Conservation (phyloP, 2,888 invertebrate species). For the Scaptomyza cyrtandrae region DNA sequence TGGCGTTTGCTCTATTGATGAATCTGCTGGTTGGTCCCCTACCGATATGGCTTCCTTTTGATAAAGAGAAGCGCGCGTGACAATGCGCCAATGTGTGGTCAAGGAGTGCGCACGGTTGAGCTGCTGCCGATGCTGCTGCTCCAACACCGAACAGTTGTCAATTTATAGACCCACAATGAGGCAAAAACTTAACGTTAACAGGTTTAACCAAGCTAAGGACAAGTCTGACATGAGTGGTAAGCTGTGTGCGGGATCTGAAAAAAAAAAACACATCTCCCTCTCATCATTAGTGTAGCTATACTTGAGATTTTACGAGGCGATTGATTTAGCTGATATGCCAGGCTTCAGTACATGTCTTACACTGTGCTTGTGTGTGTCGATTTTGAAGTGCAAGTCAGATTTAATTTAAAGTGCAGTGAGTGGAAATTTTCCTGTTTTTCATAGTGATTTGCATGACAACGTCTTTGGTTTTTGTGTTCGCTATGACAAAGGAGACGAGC, state of each 20-base stretch:
- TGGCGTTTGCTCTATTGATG: slow-evolving; percentile 72
- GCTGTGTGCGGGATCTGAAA: slow-evolving; percentile 9
- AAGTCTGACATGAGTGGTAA: slow-evolving; percentile 64
- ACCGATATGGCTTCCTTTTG: background rate
- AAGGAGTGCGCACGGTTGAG: slow-evolving; percentile 77
- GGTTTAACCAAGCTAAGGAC: slow-evolving; percentile 77
- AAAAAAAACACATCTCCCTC: background rate
- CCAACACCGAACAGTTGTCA: slow-evolving; percentile 52
- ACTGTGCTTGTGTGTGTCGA: slow-evolving; percentile 4
- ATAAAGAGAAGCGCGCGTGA: slow-evolving; percentile 58
- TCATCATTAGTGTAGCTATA: slow-evolving; percentile 54
- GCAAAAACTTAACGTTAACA: slow-evolving; percentile 75
- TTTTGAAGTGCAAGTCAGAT: slow-evolving; percentile 8
- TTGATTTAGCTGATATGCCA: slow-evolving; percentile 43
- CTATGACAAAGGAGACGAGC: background rate
- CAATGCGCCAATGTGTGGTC: slow-evolving; percentile 78
- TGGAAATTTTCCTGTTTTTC: slow-evolving; percentile 20
- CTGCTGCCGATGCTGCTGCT: slow-evolving; percentile 36
- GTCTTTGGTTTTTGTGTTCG: slow-evolving; percentile 1
- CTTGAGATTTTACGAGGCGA: slow-evolving; percentile 37
- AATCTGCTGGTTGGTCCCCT: slow-evolving; percentile 63
- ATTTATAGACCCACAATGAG: slow-evolving; percentile 64
- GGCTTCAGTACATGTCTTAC: slow-evolving; percentile 4
- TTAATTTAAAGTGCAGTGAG: slow-evolving; percentile 28
- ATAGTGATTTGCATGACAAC: slow-evolving; percentile 9